A percentile compares a stretch with the other conserved stretches of the same genome.
These are phyloP conservation scores for Cantharis rustica DNA, from an alignment of 2,888 invertebrate genomes.

Conservation along the genomic window DNA sequence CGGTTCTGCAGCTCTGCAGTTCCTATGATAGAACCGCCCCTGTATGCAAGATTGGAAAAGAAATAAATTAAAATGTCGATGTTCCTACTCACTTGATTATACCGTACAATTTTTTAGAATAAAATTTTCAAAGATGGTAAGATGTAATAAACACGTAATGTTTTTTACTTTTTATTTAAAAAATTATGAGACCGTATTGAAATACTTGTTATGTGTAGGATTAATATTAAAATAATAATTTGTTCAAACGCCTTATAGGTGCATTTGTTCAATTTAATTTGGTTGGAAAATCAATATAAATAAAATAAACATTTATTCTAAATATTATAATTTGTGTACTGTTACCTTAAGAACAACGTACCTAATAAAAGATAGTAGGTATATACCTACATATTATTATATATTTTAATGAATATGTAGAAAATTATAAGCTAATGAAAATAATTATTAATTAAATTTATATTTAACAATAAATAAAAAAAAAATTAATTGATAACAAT, in stretches of 20 bases:
- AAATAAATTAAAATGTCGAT: too few relatives aligned
- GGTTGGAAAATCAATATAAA: background rate
- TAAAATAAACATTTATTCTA: background rate
- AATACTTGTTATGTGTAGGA: background rate
- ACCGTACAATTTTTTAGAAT: background rate
- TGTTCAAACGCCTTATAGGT: background rate
- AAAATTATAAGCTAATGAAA: too few relatives aligned
- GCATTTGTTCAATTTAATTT: background rate
- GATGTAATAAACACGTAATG: background rate
- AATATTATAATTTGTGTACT: background rate
- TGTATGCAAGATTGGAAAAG: too few relatives aligned
- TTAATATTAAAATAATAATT: background rate
- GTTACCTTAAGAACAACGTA: background rate
- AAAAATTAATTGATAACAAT: too few relatives aligned
- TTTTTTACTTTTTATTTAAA: background rate
- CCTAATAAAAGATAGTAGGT: too few relatives aligned
- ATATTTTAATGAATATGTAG: too few relatives aligned
- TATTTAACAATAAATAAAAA: too few relatives aligned
- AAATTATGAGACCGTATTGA: background rate
- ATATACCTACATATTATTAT: too few relatives aligned
- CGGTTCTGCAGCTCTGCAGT: too few relatives aligned
- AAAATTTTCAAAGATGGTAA: background rate
- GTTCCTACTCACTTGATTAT: background rate
- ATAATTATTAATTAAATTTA: too few relatives aligned
- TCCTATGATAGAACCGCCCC: too few relatives aligned